A percentile compares a stretch with the other conserved stretches of the same genome.
Evolutionary conservation across 2,113 vertebrate species (phyloP).

Genomic region (Dendropsophus ebraccatus): DNA sequence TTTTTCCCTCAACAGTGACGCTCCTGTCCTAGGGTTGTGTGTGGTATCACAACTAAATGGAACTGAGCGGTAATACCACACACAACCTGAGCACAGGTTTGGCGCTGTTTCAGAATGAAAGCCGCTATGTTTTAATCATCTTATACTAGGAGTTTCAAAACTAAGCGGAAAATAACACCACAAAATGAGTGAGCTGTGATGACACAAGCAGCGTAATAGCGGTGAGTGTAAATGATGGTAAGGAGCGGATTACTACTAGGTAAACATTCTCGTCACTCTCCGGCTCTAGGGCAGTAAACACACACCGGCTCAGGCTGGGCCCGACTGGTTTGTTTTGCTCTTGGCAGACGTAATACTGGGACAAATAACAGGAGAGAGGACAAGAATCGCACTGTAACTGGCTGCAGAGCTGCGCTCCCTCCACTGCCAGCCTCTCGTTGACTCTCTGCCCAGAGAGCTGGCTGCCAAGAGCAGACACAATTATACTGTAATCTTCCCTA

Average conservation of each 20-base stretch:
- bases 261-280: neutral
- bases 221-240: neutral
- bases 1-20: no score
- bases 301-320: conserved; percentile 42
- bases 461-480: neutral
- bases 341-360: conserved; percentile 2
- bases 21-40: no score
- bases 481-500: conserved; percentile 23
- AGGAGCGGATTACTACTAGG: neutral
- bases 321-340: conserved; percentile 34
- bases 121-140: neutral
- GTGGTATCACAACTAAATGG: neutral
- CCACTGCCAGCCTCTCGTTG: neutral
- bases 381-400: neutral
- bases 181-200: neutral
- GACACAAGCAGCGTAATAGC: neutral
- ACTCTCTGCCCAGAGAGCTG: neutral
- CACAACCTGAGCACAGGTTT: neutral
- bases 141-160: neutral
- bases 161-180: neutral
- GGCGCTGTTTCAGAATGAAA: neutral
- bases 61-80: neutral
- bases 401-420: neutral
- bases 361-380: conserved; percentile 32
- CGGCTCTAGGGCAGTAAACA: neutral